Base-by-base conservation (phyloP, 2,888 invertebrate species). In the Seladonia tumulorum region DNA sequence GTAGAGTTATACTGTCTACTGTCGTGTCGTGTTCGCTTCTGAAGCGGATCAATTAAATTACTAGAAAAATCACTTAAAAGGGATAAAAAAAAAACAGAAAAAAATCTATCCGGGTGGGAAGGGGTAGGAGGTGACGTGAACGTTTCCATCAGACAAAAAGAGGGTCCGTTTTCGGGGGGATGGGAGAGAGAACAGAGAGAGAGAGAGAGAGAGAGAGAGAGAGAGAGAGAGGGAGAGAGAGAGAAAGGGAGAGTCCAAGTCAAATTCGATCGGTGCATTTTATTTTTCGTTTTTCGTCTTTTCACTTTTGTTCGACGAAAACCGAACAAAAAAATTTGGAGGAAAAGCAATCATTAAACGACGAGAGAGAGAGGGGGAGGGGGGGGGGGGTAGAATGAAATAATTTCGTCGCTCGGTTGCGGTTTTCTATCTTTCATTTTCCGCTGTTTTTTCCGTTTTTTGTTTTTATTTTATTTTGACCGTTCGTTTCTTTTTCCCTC, bases 41-140 rank as follows among this genome's bases (percentile, higher is more conserved):
- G 70, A 73, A 82, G 47, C 83, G 79, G 83, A 85, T 83, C 79
- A 76, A 83, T 73, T 73, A 77, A 66, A 82, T 84, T 76, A 63
- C 83, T 83, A 83, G 75, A 60, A 70, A 47, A 79, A 35, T 66
- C 45, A 29, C 25, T 57, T 72, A 73, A 66, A 66, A 53, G 49
- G 47, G 16, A 49, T 10, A 45, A n/a, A 22, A 74, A 53, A 49
- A 81, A 42, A 72, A 57, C 16, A 39, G 7, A 12, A 14, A 73
- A 68, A 75, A 81, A 35, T 35, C 63, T 66, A 66, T 66, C 18
- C 18, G 16, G 35, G 66, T 5, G 66, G 70, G 42, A 12, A 47
- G 35, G 42, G 60, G 57, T 73, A 57, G 35, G 35, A 66, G 66
- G 63, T 63, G 63, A 16, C 63, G 63, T 63, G 63, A 63, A 29